A percentile compares a stretch with the other conserved stretches of the same genome.
These are phyloP conservation scores for Nothobranchius kuhntae DNA, from an alignment of 2,113 vertebrate species.

Conservation along the genomic window DNA sequence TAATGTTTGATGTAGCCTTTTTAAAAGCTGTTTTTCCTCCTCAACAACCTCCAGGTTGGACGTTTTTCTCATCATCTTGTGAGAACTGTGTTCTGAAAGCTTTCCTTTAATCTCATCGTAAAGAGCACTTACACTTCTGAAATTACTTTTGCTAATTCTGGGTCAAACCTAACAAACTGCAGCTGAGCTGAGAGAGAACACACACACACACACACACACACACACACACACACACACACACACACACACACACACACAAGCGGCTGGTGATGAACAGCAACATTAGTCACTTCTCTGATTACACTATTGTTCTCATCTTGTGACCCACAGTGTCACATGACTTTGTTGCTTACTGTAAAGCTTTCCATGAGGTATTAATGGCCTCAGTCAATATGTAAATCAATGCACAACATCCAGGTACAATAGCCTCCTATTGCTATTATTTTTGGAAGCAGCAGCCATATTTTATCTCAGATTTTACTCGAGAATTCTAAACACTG, in stretches of 20 bases:
- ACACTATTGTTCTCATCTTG: constrained; percentile 17
- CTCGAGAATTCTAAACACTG: constrained; percentile 8
- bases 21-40: background rate
- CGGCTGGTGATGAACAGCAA: constrained; percentile 15
- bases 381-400: background rate
- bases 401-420: background rate
- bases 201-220: background rate
- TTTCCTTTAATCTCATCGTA: constrained; percentile 7
- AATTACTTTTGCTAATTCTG: constrained; percentile 63
- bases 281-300: constrained; percentile 26
- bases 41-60: background rate
- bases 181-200: constrained; percentile 37
- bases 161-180: constrained; percentile 57
- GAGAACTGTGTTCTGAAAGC: constrained; percentile 7
- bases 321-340: constrained; percentile 2
- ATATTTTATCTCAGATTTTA: background rate
- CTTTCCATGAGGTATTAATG: constrained; percentile 5
- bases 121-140: constrained; percentile 38
- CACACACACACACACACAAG: constrained; percentile 3
- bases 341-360: constrained; percentile 1
- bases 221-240: background rate
- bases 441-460: background rate
- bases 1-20: constrained; percentile 2
- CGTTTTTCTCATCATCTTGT: constrained; percentile 4
- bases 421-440: background rate